Conservation (phyloP, 2,797 vertebrate species). For the Coregonus ussuriensis region DNA sequence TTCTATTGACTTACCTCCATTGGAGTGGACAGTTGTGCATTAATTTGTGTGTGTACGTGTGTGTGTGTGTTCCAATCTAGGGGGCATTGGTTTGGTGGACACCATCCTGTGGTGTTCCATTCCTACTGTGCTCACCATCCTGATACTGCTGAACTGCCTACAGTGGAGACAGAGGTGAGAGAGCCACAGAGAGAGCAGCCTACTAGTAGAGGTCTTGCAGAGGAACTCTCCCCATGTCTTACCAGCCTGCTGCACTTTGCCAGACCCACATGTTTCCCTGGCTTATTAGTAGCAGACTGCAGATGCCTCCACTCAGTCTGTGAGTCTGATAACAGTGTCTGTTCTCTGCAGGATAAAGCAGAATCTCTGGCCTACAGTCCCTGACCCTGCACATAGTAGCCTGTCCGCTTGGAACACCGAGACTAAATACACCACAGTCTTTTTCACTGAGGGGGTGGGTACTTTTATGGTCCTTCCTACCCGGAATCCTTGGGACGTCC, state of each 20-base stretch:
- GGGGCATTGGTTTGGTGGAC: not conserved
- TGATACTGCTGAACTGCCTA: not conserved
- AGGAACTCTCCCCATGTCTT: constrained; percentile 32
- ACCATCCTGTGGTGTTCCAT: constrained; percentile 10
- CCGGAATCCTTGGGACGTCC: too few relatives aligned
- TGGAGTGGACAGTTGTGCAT: not conserved
- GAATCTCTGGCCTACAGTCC: constrained; percentile 35
- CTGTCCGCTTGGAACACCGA: constrained; percentile 28
- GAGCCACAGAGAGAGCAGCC: not conserved
- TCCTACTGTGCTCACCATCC: not conserved
- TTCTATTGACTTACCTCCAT: not conserved
- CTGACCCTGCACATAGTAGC: constrained; percentile 37
- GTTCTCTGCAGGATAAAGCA: constrained; percentile 28
- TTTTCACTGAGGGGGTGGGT: not conserved
- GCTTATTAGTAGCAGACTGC: constrained; percentile 27
- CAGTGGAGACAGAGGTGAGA: not conserved
- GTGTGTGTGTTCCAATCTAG: not conserved
- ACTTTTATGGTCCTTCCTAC: too few relatives aligned
- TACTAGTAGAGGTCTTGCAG: not conserved
- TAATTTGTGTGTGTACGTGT: not conserved
- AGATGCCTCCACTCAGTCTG: not conserved
- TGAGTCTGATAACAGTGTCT: not conserved
- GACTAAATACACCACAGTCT: not conserved
- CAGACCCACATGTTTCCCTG: constrained; percentile 8
- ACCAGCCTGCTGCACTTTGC: constrained; percentile 26